These are phyloP conservation scores for Heliconius himera DNA, from an alignment of 1,140 invertebrate genomes.

Conservation along the genomic window DNA sequence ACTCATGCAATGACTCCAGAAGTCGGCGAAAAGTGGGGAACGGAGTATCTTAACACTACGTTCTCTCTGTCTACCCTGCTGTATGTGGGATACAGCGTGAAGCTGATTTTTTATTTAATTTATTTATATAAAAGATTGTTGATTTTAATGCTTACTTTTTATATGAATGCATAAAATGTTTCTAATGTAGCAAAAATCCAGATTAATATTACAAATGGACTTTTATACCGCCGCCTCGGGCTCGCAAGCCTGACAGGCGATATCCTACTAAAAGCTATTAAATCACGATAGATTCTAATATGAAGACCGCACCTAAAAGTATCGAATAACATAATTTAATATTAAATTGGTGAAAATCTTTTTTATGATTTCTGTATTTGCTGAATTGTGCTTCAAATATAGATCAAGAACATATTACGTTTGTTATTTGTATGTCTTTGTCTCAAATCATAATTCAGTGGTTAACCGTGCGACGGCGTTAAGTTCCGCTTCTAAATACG, in stretches of 20 bases:
- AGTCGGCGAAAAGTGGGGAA: too few species aligned
- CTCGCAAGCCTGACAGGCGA: constrained; percentile 5
- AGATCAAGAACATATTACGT: too few species aligned
- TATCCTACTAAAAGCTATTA: constrained; percentile 11
- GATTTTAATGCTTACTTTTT: background rate
- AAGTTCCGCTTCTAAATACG: too few species aligned
- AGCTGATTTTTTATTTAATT: too few species aligned
- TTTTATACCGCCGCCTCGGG: background rate
- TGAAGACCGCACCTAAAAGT: background rate
- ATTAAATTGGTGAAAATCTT: background rate
- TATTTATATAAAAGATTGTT: background rate
- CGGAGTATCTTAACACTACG: too few species aligned
- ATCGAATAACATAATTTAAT: background rate
- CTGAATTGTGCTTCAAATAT: too few species aligned
- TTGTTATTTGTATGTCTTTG: too few species aligned
- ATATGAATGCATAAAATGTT: background rate
- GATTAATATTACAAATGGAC: background rate
- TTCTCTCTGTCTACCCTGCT: too few species aligned
- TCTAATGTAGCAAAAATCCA: background rate
- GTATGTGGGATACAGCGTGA: too few species aligned
- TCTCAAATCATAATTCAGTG: too few species aligned
- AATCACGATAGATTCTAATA: constrained; percentile 9
- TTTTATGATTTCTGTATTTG: background rate
- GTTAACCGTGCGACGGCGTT: too few species aligned
- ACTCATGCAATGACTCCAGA: too few species aligned